Evolutionary conservation across 2,797 vertebrate genomes (phyloP).

Genomic region (Mus spretus): DNA sequence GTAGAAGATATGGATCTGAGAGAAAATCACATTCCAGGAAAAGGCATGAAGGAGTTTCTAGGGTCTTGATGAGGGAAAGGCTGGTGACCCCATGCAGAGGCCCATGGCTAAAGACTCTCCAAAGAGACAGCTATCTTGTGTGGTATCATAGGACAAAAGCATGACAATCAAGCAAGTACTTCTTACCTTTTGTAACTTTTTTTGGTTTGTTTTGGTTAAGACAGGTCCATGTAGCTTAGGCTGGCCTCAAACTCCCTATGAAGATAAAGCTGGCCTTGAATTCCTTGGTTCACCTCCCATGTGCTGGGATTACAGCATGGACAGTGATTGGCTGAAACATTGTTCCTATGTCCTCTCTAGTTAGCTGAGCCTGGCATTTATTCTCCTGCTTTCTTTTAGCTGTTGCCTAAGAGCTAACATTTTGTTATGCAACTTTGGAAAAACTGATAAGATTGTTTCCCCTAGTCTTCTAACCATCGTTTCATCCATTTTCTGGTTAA

Average conservation of each 20-base stretch:
- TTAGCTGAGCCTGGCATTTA: not conserved
- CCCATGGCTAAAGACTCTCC: not conserved
- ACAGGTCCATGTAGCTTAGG: not conserved
- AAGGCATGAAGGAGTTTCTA: not conserved
- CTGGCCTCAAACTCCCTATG: too few relatives aligned
- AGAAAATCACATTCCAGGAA: not conserved
- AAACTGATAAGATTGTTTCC: not conserved
- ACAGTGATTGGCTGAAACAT: not conserved
- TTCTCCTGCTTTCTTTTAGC: not conserved
- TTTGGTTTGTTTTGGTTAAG: not conserved
- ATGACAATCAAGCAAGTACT: not conserved
- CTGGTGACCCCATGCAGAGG: not conserved
- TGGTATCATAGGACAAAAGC: not conserved
- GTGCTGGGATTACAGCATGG: not conserved
- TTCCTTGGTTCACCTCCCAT: not conserved
- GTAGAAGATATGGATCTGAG: not conserved
- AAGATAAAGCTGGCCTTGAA: not conserved
- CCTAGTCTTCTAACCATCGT: not conserved
- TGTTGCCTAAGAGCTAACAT: slow-evolving; percentile 7
- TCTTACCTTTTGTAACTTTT: not conserved
- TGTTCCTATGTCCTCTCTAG: not conserved
- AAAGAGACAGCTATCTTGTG: not conserved
- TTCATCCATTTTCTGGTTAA: slow-evolving; percentile 50
- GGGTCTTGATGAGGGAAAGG: not conserved
- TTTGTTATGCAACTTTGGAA: slow-evolving; percentile 9